These are phyloP conservation scores for Dendronephthya gigantea DNA, from an alignment of 64 coral and sea anemone species.

Conservation along the genomic window DNA sequence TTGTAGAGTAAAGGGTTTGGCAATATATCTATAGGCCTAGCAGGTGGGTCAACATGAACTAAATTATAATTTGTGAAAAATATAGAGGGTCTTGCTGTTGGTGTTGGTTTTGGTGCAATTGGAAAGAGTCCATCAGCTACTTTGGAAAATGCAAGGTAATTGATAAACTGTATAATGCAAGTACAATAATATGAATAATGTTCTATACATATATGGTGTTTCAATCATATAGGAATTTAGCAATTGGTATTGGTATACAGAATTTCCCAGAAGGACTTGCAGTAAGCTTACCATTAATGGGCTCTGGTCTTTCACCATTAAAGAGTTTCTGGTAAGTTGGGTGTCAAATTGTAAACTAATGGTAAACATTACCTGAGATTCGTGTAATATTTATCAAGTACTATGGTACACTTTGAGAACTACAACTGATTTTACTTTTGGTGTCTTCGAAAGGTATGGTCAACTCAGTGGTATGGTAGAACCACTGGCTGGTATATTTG, in stretches of 20 bases:
- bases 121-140: conserved; percentile 83
- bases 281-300: conserved; percentile 78
- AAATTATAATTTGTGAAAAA: not conserved
- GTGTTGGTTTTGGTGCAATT: conserved; percentile 97
- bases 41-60: not conserved
- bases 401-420: no score
- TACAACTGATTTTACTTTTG: no score
- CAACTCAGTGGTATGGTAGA: conserved; percentile 99
- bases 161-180: not conserved
- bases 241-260: conserved; percentile 95
- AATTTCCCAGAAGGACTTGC: conserved; percentile 95
- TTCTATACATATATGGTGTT: no score
- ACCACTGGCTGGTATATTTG: conserved; percentile 86
- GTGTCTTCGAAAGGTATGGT: conserved; percentile 51
- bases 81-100: conserved; percentile 91
- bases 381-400: no score
- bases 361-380: no score
- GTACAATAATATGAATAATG: no score
- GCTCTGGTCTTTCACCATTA: conserved; percentile 58
- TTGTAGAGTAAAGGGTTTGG: no score
- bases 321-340: conserved; percentile 76
- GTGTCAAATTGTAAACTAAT: not conserved
- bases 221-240: conserved; percentile 67
- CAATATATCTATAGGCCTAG: no score
- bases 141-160: conserved; percentile 97